These are phyloP conservation scores for Xyrauchen texanus DNA, from an alignment of 2,113 vertebrate species.

Conservation along the genomic window DNA sequence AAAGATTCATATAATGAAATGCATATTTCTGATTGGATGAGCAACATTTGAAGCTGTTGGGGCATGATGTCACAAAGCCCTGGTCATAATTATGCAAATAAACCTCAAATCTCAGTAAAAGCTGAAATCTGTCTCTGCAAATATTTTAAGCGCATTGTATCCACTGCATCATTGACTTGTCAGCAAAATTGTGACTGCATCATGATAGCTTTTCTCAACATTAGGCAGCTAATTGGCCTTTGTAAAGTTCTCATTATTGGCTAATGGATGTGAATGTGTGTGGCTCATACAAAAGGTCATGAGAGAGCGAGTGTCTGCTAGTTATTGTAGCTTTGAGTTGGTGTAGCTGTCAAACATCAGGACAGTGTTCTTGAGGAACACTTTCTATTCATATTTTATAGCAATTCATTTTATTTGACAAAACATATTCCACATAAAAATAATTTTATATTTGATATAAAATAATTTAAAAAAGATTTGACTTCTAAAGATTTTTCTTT, in stretches of 20 bases:
- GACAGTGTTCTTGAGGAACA: not conserved
- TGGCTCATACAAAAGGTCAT: constrained; percentile 72
- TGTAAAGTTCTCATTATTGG: constrained; percentile 73
- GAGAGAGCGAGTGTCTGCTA: not conserved
- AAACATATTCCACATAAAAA: too few relatives aligned
- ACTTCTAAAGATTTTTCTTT: too few relatives aligned
- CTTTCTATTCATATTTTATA: too few relatives aligned
- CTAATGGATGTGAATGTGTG: constrained; percentile 67
- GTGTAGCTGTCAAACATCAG: not conserved
- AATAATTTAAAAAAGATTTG: too few relatives aligned
- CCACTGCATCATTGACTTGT: constrained; percentile 57
- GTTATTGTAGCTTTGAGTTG: constrained; percentile 9
- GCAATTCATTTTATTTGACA: too few relatives aligned
- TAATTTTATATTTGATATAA: too few relatives aligned
- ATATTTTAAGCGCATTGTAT: not conserved
- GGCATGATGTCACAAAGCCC: too few relatives aligned
- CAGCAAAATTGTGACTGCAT: constrained; percentile 63
- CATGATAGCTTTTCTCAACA: constrained; percentile 68
- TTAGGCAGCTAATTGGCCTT: constrained; percentile 76
- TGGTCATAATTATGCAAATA: not conserved
- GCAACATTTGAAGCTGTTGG: too few relatives aligned
- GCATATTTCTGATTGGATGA: too few relatives aligned
- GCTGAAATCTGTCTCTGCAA: not conserved
- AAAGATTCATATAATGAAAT: too few relatives aligned
- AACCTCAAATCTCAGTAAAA: not conserved